A percentile compares a stretch with the other conserved stretches of the same genome.
Evolutionary conservation across 2,888 invertebrate species (phyloP).

Genomic region (Eupithecia inturbata): DNA sequence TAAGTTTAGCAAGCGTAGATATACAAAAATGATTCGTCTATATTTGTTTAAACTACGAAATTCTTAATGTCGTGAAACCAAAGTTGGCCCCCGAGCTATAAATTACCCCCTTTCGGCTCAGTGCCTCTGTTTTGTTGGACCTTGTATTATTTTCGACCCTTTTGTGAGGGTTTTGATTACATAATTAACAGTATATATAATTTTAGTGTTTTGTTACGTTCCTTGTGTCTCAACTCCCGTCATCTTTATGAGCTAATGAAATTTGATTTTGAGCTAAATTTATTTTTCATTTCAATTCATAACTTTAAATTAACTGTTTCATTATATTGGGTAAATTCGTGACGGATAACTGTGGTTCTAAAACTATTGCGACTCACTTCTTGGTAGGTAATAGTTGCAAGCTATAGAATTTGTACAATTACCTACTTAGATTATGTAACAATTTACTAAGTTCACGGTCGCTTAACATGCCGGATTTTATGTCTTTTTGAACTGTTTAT

Average conservation of each 20-base stretch:
- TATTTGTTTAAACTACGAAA: background rate
- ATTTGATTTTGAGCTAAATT: too few relatives aligned
- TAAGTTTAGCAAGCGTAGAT: background rate
- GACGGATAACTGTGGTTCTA: background rate
- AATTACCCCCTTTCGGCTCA: background rate
- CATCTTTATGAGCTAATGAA: background rate
- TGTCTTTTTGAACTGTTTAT: too few relatives aligned
- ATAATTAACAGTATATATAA: background rate
- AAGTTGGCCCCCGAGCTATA: background rate
- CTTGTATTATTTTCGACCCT: background rate
- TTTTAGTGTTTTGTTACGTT: background rate
- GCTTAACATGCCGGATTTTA: background rate
- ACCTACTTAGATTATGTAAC: background rate
- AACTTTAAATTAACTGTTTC: background rate
- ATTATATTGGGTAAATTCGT: background rate
- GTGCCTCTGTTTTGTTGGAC: background rate
- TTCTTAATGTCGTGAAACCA: background rate
- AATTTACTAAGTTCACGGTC: background rate
- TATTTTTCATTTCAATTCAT: too few relatives aligned
- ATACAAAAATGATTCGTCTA: background rate
- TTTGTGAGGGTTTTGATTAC: background rate
- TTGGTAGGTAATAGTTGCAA: background rate
- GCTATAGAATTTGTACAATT: background rate
- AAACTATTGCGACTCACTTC: background rate
- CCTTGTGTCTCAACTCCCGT: background rate